Base-by-base conservation (phyloP, 2,797 vertebrate species). In the Pantherophis alleghaniensis region DNA sequence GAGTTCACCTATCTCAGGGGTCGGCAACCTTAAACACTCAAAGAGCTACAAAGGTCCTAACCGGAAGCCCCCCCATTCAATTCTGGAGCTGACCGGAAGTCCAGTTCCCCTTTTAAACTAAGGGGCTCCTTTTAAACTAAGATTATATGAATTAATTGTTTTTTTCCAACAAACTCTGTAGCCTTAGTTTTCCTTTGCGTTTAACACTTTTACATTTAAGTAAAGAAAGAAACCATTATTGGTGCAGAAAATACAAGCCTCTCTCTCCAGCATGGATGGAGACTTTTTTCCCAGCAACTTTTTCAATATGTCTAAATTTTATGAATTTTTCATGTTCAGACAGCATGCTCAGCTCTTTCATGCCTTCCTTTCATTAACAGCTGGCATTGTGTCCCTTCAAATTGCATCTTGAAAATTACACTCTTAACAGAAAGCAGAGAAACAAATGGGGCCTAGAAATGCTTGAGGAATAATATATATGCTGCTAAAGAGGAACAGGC, bases 261-360 rank as follows among this genome's bases (percentile, higher is more conserved):
- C 12, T 26, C 7, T 88, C 26, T 59, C 24, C 14, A 32, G 22
- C 37, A 51, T 79, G 55, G 26, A 22, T 74, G 32, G 66, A 74
- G 32, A 37, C 32, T 74, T 74, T 74, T 18, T 18, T 3, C 2
- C 32, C 2, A 42, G 42, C 37, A 18, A 37, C 11, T 7, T 88
- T 74, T 88, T 92, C 63, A 92, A 11, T 22, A 55, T 89, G 86
- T 69, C 86, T 88, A 88, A 57, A 88, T 88, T 88, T 37, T 88
- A 57, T 89, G 24, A 92, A 37, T 74, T 74, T 74, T 37, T 79
- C 87, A 89, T 11, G 11, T 61, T 89, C 42, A 69, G 87, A 53
- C 42, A 53, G 89, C 79, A 79, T 16, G 26, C 63, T 88, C 10
- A 92, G 89, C 59, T 89, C 87, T 53, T 92, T 83, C 87, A 92